A percentile compares a stretch with the other conserved stretches of the same genome.
Conservation (phyloP, 1,140 invertebrate genomes). For the Cydia strobilella region DNA sequence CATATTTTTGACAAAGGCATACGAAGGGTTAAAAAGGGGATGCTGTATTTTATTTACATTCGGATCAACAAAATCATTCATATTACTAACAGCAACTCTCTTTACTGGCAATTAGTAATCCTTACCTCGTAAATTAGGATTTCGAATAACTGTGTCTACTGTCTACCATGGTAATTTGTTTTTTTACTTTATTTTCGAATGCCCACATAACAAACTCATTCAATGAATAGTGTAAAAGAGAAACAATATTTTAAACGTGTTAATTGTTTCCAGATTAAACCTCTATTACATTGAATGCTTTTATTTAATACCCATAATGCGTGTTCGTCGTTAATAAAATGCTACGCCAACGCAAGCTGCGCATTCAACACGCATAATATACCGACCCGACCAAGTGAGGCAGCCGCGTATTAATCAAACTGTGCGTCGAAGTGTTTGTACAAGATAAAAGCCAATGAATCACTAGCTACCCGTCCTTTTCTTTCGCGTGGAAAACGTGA, state of each 20-base stretch:
- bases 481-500: neutral
- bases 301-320: neutral
- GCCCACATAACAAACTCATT: neutral
- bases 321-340: neutral
- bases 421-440: constrained; percentile 27
- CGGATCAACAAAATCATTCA: too few species aligned
- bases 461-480: neutral
- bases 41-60: too few species aligned
- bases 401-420: constrained; percentile 19
- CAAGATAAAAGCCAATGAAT: constrained; percentile 31
- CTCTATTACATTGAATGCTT: neutral
- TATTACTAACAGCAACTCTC: too few species aligned
- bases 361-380: constrained; percentile 14
- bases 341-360: constrained; percentile 5
- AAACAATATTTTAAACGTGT: neutral
- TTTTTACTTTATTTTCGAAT: too few species aligned
- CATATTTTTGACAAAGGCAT: too few species aligned
- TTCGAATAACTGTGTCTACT: too few species aligned
- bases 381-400: constrained; percentile 27
- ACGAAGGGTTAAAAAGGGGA: too few species aligned
- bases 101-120: too few species aligned
- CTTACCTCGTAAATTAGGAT: too few species aligned
- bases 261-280: neutral
- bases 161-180: too few species aligned
- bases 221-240: neutral